A percentile compares a stretch with the other conserved stretches of the same genome.
Evolutionary conservation across 2,797 vertebrate genomes (phyloP).

Genomic region (Steatocranus sp.): DNA sequence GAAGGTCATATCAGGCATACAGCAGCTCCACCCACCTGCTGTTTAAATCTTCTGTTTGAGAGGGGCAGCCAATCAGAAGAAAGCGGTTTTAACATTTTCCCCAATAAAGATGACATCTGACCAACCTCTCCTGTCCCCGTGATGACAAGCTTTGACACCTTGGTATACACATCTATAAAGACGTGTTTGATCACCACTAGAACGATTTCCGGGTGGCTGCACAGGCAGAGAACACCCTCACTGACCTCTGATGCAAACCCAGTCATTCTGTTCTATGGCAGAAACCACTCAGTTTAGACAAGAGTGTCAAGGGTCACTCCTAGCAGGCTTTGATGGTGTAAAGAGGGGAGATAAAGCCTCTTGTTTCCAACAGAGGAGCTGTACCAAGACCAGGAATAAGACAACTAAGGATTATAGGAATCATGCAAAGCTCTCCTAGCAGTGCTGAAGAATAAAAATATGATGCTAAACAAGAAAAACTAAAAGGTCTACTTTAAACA

Average conservation of each 20-base stretch:
- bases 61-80: neutral
- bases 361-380: neutral
- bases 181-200: neutral
- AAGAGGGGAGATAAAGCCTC: neutral
- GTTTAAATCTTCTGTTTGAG: neutral
- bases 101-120: neutral
- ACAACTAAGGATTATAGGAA: neutral
- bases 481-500: neutral
- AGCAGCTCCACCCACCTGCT: neutral
- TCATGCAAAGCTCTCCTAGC: neutral
- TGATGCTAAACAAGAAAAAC: neutral
- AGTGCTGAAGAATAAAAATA: neutral
- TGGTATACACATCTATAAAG: accelerated
- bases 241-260: neutral
- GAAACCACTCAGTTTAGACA: accelerated
- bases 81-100: accelerated
- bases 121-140: neutral
- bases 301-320: neutral
- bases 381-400: neutral
- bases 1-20: neutral
- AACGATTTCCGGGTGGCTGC: accelerated
- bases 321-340: neutral
- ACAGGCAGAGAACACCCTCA: neutral
- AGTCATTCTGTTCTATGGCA: neutral
- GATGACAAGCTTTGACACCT: neutral